Conservation (phyloP, 2,888 invertebrate genomes). For the Byasa hedistus region DNA sequence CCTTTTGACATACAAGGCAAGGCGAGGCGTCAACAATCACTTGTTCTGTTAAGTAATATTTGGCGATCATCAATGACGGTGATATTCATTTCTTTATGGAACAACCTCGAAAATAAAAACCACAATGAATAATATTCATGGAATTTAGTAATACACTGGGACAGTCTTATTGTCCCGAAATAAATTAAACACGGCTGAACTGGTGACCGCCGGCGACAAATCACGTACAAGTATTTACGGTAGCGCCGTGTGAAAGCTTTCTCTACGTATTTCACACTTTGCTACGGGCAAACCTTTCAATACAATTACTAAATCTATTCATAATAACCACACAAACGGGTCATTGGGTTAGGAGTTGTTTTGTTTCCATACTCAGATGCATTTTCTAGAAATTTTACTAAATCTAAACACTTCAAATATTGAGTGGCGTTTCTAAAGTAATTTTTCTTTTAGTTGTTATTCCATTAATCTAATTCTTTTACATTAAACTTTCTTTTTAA, state of each 20-base stretch:
- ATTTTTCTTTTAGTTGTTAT: background rate
- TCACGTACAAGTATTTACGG: slow-evolving; percentile 31
- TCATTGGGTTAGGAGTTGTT: slow-evolving; percentile 24
- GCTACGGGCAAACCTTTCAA: slow-evolving; percentile 29
- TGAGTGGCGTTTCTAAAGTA: background rate
- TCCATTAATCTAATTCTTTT: background rate
- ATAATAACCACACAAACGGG: slow-evolving; percentile 20
- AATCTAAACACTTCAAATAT: slow-evolving; percentile 3
- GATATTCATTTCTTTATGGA: too few relatives aligned
- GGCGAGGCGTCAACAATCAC: too few relatives aligned
- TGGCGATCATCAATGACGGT: too few relatives aligned
- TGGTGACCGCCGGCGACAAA: slow-evolving; percentile 29
- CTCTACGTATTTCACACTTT: slow-evolving; percentile 35
- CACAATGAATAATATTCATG: background rate
- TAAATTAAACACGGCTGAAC: slow-evolving; percentile 27
- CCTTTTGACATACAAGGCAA: too few relatives aligned
- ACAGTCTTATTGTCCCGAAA: slow-evolving; percentile 13
- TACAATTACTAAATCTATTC: slow-evolving; percentile 32
- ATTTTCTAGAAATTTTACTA: slow-evolving; percentile 13
- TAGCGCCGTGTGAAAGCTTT: slow-evolving; percentile 40
- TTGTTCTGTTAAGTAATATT: too few relatives aligned
- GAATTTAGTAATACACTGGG: background rate
- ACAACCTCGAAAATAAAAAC: background rate
- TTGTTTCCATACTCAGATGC: slow-evolving; percentile 8
- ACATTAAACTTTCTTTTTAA: background rate